Evolutionary conservation across 2,888 invertebrate genomes (phyloP), one percentile per base, ranked within the genome.

Genomic region (Caenorhabditis japonica): DNA sequence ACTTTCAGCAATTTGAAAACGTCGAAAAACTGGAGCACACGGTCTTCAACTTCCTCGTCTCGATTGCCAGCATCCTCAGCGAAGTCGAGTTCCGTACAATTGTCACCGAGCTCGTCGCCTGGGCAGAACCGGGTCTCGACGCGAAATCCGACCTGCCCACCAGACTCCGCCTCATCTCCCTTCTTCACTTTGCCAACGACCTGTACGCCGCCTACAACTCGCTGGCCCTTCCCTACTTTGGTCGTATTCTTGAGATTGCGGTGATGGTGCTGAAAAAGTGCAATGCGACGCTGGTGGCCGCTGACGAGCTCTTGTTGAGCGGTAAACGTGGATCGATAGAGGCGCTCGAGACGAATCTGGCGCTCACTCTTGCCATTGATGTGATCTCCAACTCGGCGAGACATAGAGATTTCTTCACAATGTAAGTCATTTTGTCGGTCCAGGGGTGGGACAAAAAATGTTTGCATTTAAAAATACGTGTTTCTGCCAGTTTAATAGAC

Each of bases 181-280:
- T 83, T 8, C 82, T 83, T 66, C 75, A 79, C 69, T 81, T 85
- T 44, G 81, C 81, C 13, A 85, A 84, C 60, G 41, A 62, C 13
- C 80, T 85, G 51, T 84, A 84, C 66, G 61, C 76, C 13, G 47
- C 76, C 4, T 85, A 78, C 77, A 82, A 84, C 49, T 80, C 77
- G 19, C 55, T 85, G 15, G 81, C 85, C 13, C 62, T 85, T 27
- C 83, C 85, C 3, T 82, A 83, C 53, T 85, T 85, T 41, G 73
- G 74, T 23, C 60, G 77, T 25, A 61, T 85, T n/a, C 60, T 85
- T 36, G 82, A 83, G 36, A 68, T 83, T 46, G 74, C 78, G 10
- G 73, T 77, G 10, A 66, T 77, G 46, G 75, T 85, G 27, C 55
- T 85, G 36, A 44, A 34, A 13, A 70, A 58, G 2, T 66, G 79